Evolutionary conservation across 2,888 invertebrate species (phyloP).

Genomic region (Drosophila parthenogenetica): DNA sequence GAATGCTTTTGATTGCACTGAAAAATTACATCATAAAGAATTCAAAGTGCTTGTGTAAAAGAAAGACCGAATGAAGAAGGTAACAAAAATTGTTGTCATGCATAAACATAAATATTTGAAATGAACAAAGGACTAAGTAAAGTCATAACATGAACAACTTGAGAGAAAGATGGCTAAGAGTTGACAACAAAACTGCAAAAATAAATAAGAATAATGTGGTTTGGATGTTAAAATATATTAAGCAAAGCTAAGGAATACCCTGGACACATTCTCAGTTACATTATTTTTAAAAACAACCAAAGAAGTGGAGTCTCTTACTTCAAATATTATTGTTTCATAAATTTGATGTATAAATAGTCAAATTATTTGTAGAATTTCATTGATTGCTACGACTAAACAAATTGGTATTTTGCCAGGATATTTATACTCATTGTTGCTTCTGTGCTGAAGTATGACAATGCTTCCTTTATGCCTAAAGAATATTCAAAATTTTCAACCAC

Average conservation of each 20-base stretch:
- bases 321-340: too few species aligned
- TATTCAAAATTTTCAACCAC: conserved; percentile 64
- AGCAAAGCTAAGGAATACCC: conserved; percentile 26
- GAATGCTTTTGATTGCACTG: conserved; percentile 34
- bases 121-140: conserved; percentile 59
- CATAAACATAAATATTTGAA: conserved; percentile 68
- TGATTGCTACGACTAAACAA: too few species aligned
- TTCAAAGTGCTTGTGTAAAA: conserved; percentile 34
- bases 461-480: conserved; percentile 30
- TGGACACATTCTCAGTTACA: not conserved
- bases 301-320: too few species aligned
- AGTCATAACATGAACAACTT: conserved; percentile 42
- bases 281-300: too few species aligned
- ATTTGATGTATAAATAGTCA: too few species aligned
- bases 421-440: conserved; percentile 11
- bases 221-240: not conserved
- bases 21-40: conserved; percentile 59
- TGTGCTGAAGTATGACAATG: conserved; percentile 12
- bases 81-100: conserved; percentile 56
- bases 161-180: conserved; percentile 28
- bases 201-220: conserved; percentile 43
- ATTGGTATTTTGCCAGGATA: too few species aligned
- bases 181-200: conserved; percentile 35
- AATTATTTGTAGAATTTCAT: too few species aligned
- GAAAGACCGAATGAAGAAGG: conserved; percentile 20